Conservation (phyloP, 2,113 vertebrate genomes). For the Orycteropus afer region DNA sequence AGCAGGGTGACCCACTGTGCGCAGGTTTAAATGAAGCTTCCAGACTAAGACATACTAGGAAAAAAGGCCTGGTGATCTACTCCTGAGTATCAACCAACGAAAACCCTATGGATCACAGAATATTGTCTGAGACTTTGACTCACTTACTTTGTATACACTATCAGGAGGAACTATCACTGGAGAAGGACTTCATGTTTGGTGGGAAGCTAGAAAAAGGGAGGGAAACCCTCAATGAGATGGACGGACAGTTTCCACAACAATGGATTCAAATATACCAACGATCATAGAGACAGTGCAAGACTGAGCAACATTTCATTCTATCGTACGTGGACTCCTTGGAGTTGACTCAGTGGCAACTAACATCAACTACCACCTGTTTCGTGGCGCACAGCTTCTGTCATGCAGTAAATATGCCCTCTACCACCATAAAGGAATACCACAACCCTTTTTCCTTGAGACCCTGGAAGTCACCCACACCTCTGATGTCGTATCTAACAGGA, state of each 20-base stretch:
- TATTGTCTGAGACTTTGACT: neutral
- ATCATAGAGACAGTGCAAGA: neutral
- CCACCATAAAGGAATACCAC: neutral
- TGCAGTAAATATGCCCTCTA: accelerated
- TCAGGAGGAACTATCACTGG: neutral
- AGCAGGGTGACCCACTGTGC: neutral
- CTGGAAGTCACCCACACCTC: neutral
- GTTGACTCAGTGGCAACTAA: neutral
- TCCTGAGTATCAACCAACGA: neutral
- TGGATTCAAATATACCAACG: neutral
- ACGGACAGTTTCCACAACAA: neutral
- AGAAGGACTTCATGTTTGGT: neutral
- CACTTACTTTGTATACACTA: neutral
- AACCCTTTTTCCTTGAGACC: neutral
- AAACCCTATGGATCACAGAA: neutral
- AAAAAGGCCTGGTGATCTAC: neutral
- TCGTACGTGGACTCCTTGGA: neutral
- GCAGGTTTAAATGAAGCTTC: neutral
- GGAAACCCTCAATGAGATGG: neutral
- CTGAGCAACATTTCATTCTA: neutral
- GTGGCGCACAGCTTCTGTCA: neutral
- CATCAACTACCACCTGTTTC: neutral
- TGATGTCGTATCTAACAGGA: neutral
- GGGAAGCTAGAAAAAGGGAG: neutral
- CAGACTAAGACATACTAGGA: neutral